Evolutionary conservation across 1,140 invertebrate species (phyloP).

Genomic region (Pogonomyrmex californicus): DNA sequence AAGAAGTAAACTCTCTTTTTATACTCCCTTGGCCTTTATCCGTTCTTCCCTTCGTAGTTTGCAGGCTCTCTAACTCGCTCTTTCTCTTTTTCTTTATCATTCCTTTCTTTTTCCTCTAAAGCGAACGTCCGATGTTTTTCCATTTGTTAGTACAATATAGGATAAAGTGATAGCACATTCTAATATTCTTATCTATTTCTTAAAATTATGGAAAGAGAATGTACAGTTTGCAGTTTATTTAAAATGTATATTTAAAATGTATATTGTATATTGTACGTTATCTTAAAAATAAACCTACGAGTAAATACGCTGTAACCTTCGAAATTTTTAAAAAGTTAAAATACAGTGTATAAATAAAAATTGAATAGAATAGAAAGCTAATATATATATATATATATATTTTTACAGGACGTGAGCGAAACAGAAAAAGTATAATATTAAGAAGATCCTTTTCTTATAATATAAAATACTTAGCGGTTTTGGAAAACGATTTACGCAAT

Average conservation of each 20-base stretch:
- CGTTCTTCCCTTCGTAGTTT: conserved; percentile 31
- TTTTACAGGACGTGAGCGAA: background rate
- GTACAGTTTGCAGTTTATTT: background rate
- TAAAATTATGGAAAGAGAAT: background rate
- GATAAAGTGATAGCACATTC: background rate
- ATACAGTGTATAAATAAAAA: background rate
- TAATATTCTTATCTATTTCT: conserved; percentile 11
- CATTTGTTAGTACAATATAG: conserved; percentile 3
- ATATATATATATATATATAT: background rate
- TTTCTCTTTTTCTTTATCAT: conserved; percentile 3
- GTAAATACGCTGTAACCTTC: background rate
- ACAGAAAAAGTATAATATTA: background rate
- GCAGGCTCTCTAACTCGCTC: background rate
- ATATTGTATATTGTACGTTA: background rate
- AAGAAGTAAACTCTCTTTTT: conserved; percentile 35
- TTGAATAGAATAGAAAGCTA: background rate
- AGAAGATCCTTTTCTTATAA: background rate
- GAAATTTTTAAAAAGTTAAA: background rate
- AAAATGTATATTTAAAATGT: too few species aligned
- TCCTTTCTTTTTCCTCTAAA: conserved; percentile 10
- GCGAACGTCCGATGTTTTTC: background rate
- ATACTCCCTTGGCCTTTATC: conserved; percentile 3
- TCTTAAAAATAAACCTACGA: background rate
- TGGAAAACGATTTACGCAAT: background rate
- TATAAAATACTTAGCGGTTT: background rate